Evolutionary conservation across 2,888 invertebrate genomes (phyloP), one percentile per base, ranked within the genome.

Genomic region (Bursaphelenchus okinawaensis): DNA sequence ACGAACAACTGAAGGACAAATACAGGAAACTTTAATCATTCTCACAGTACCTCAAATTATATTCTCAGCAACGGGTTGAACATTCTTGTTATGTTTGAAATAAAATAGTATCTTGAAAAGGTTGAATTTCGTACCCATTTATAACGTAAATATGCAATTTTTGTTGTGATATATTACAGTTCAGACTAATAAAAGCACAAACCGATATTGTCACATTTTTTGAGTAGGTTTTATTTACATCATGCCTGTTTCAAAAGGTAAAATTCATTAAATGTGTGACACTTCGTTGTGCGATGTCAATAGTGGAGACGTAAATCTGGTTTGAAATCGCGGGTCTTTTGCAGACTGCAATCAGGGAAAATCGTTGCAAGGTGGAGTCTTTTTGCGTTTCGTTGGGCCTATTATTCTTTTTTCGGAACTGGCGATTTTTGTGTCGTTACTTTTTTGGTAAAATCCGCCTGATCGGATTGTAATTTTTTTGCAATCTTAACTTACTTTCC

Each of bases 1-100:
- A 92, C 79, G 89, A 90, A 29, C 62, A 67, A 29, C 72, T 77
- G 72, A 70, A 69, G 62, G 68, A 26, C 12, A 31, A 59, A 29
- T 59, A 59, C 51, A 19, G 16, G 51, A 22, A 22, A 20, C 20
- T n/a, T 20, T 59, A 27, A 59, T 55, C 52, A 4, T 40, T n/a
- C n/a, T n/a, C 40, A 40, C 12, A 40, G 12, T 12, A 40, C 40
- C 40, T 40, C 40, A 40, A 16, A 6, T n/a, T n/a, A n/a, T n/a
- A n/a, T n/a, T n/a, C n/a, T n/a, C n/a, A n/a, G n/a, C n/a, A n/a
- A n/a, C n/a, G n/a, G n/a, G n/a, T n/a, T n/a, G n/a, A n/a, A n/a
- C n/a, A n/a, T n/a, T n/a, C n/a, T n/a, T n/a, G n/a, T n/a, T n/a
- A n/a, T n/a, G n/a, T n/a, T n/a, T n/a, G n/a, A n/a, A n/a, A n/a